A percentile compares a stretch with the other conserved stretches of the same genome.
These are phyloP conservation scores for Noturus placidus DNA, from an alignment of 2,113 vertebrate species.

Conservation along the genomic window DNA sequence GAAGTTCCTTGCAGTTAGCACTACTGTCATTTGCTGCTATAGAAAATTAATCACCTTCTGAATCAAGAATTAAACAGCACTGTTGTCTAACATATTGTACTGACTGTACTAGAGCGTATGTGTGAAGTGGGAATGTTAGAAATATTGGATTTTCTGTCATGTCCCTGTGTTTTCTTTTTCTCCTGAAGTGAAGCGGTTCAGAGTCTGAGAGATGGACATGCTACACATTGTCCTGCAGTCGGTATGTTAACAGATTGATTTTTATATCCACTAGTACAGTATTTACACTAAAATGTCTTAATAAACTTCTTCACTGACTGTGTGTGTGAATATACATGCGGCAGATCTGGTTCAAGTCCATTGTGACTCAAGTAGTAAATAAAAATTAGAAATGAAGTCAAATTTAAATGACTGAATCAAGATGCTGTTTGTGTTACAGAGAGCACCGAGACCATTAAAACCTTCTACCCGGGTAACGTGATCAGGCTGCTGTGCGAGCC, in stretches of 20 bases:
- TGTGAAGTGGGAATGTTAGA: background rate
- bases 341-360: background rate
- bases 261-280: background rate
- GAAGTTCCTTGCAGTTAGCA: background rate
- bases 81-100: background rate
- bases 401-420: background rate
- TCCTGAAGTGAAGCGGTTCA: constrained; percentile 71
- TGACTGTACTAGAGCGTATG: background rate
- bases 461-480: constrained; percentile 53
- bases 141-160: background rate
- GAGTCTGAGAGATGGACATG: constrained; percentile 68
- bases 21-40: background rate
- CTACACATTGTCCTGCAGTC: constrained; percentile 64
- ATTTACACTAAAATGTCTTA: background rate
- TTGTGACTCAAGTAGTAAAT: background rate
- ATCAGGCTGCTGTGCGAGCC: constrained; percentile 62
- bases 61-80: background rate
- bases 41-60: background rate
- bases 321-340: background rate
- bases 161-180: background rate
- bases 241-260: constrained; percentile 53
- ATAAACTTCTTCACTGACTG: background rate
- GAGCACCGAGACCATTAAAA: constrained; percentile 36
- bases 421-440: constrained; percentile 58
- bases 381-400: background rate